Base-by-base conservation (phyloP, 2,113 vertebrate genomes). In the Carassius auratus region DNA sequence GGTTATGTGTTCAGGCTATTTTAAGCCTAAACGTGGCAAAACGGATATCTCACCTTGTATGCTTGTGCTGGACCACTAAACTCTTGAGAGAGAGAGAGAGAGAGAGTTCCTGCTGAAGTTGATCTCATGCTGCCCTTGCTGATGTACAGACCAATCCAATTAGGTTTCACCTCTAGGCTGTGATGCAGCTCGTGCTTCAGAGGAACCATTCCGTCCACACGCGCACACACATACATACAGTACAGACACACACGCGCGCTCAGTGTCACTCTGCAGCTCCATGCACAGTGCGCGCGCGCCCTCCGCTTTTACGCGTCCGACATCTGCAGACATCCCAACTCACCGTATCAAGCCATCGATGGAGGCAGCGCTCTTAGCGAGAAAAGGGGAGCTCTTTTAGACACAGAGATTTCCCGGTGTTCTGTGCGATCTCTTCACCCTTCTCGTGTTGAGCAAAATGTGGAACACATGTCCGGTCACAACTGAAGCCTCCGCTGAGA, bases 261-360 rank as follows among this genome's bases (percentile, higher is more conserved):
- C 89, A 55, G 92, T 93, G 92, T 93, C 93, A 80, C 91, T 93
- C 91, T 89, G 92, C 93, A 93, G 92, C 92, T 84, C 76, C 69
- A 82, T 73, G 55, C 77, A 86, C 76, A 79, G 85, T 87, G 45
- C 45, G 89, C 90, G 88, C 90, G 92, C 93, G 85, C 91, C 89
- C 87, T 90, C 88, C 87, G 87, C 88, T 90, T 91, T 94, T 92
- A 91, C 94, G 92, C 94, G 92, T 91, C 86, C 93, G 89, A 90
- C 93, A 93, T 93, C 93, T 84, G 94, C 94, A 93, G 91, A 64
- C 42, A 90, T 86, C 90, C 79, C 68, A 86, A 69, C 85, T 76
- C 66, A 91, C 87, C 89, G 87, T 84, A 52, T 26, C 87, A 64
- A 69, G 86, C 90, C 89, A 87, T 86, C 79, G 88, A 94, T 92